These are phyloP conservation scores for Toxotes jaculatrix DNA, from an alignment of 2,113 vertebrate genomes.

Conservation along the genomic window DNA sequence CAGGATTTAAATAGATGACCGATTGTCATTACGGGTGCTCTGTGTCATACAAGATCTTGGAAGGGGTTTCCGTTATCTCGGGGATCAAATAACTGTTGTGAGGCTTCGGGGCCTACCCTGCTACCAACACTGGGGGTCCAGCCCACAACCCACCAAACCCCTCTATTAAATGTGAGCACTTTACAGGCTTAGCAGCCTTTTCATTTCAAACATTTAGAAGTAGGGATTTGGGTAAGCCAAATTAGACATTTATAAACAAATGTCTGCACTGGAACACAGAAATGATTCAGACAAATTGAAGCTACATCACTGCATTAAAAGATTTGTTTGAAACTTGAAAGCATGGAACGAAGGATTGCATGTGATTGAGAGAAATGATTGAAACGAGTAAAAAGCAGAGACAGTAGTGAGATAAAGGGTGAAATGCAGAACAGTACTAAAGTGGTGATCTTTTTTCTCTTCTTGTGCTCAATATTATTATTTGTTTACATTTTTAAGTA, in stretches of 20 bases:
- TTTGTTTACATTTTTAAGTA: constrained; percentile 88
- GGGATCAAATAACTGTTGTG: constrained; percentile 30
- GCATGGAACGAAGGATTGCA: constrained; percentile 19
- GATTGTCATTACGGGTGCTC: constrained; percentile 56
- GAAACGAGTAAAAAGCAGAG: constrained; percentile 30
- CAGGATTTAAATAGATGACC: constrained; percentile 41
- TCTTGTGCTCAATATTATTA: constrained; percentile 81
- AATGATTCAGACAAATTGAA: constrained; percentile 9
- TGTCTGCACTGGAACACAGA: constrained; percentile 57
- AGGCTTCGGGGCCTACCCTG: not conserved
- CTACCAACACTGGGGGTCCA: constrained; percentile 14
- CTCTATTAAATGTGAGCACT: constrained; percentile 65
- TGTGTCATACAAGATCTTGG: constrained; percentile 29
- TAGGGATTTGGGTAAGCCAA: constrained; percentile 16
- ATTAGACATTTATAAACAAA: constrained; percentile 22
- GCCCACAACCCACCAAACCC: constrained; percentile 7
- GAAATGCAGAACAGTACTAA: constrained; percentile 52
- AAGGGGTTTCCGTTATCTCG: constrained; percentile 43
- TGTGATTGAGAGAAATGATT: constrained; percentile 19
- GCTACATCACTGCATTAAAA: constrained; percentile 34
- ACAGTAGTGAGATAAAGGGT: constrained; percentile 24
- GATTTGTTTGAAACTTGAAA: constrained; percentile 55
- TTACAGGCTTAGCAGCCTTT: constrained; percentile 57
- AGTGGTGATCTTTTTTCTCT: constrained; percentile 83
- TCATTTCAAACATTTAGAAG: constrained; percentile 31